These are phyloP conservation scores for Phoxinus dragarum DNA, from an alignment of 2,797 vertebrate species.

Conservation along the genomic window DNA sequence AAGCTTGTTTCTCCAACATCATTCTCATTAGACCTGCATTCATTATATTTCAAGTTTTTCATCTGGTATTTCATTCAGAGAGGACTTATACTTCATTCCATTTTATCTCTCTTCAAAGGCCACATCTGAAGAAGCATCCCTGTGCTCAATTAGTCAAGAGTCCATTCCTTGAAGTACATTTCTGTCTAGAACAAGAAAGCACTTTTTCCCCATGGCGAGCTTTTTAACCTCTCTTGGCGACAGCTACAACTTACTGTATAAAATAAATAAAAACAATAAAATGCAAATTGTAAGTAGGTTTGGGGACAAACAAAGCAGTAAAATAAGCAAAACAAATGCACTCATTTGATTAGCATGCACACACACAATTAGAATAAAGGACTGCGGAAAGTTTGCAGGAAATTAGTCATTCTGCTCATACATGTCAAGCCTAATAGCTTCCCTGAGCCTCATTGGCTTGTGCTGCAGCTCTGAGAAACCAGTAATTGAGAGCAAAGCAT, in stretches of 20 bases:
- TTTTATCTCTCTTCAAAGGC: slow-evolving; percentile 39
- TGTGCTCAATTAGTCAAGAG: slow-evolving; percentile 45
- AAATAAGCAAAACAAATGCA: slow-evolving; percentile 55
- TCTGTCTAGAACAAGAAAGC: slow-evolving; percentile 28
- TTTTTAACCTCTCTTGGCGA: slow-evolving; percentile 30
- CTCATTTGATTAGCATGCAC: slow-evolving; percentile 52
- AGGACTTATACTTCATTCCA: slow-evolving; percentile 17
- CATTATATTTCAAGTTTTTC: slow-evolving; percentile 17
- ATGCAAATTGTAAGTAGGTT: slow-evolving; percentile 46
- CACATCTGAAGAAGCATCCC: slow-evolving; percentile 26
- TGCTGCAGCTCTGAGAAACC: slow-evolving; percentile 5
- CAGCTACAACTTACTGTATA: not conserved
- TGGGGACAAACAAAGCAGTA: slow-evolving; percentile 45
- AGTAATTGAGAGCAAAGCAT: slow-evolving; percentile 33
- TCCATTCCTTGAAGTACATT: slow-evolving; percentile 27
- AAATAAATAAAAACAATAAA: slow-evolving; percentile 20
- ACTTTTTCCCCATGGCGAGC: slow-evolving; percentile 21
- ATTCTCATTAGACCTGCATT: slow-evolving; percentile 33
- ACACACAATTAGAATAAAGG: slow-evolving; percentile 53
- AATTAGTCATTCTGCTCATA: slow-evolving; percentile 34
- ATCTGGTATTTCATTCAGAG: slow-evolving; percentile 24
- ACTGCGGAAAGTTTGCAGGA: slow-evolving; percentile 11
- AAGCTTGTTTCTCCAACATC: not conserved
- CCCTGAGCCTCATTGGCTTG: slow-evolving; percentile 5
- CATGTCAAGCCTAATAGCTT: slow-evolving; percentile 29